Evolutionary conservation across 2,888 invertebrate species (phyloP), one percentile per base, ranked within the genome.

Genomic region (Congeria kusceri): DNA sequence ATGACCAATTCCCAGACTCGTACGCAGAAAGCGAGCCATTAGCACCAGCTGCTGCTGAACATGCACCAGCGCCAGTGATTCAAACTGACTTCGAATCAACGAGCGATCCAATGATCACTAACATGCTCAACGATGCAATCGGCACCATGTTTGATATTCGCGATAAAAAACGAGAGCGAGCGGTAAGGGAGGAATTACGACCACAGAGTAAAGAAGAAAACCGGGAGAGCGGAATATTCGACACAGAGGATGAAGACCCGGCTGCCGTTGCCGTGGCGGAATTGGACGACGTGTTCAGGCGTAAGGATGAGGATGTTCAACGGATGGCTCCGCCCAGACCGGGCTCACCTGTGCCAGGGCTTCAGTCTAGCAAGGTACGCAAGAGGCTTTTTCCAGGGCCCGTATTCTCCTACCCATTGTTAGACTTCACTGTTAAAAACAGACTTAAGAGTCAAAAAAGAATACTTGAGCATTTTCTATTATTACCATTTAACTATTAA

Each of bases 71-170:
- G 39, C 56, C 29, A 64, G 39, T 49, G 46, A 27, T 2, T 13
- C 47, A 71, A 68, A 63, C 61, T 39, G 56, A 61, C 1, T 61
- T 85, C 28, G 85, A 86, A n/a, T 64, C 71, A 27, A 83, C 89
- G 7, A 86, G 89, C 28, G 89, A 91, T 44, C 83, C 84, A 13
- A 87, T 89, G n/a, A 87, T 89, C 23, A 85, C 87, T 28, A 87
- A 83, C 13, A 71, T 92, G 72, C 80, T 92, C 49, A 86, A 90
- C 29, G 92, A 92, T 58, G 91, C 92, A 18, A 87, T 92, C 29
- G 80, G 88, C n/a, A 86, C 90, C 29, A 91, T 92, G 86, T 68
- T 92, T 27, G 77, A 74, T 25, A 92, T 92, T 44, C 78, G 86
- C 58, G 79, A 75, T 46, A 78, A 83, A 58, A 63, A 58, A 7